These are phyloP conservation scores for Chrysochloris asiatica DNA, from an alignment of 2,113 vertebrate genomes.

Conservation along the genomic window DNA sequence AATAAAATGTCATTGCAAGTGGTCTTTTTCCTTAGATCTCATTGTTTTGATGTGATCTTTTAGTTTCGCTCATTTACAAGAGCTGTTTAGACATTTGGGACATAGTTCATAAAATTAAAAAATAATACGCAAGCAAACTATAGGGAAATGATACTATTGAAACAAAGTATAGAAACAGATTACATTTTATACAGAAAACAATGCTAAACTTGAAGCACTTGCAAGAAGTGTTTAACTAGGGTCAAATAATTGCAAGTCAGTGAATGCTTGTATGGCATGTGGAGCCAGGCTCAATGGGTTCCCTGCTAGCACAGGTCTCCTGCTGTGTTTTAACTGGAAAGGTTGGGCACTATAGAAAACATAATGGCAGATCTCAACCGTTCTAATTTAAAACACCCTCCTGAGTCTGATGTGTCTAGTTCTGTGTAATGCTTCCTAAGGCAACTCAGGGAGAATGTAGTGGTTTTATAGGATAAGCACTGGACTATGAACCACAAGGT, in stretches of 20 bases:
- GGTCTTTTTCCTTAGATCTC: conserved; percentile 11
- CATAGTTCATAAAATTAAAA: conserved; percentile 39
- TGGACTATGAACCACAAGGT: too few relatives aligned
- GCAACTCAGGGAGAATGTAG: too few relatives aligned
- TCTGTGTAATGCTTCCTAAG: neutral
- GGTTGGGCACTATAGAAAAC: neutral
- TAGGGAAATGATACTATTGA: neutral
- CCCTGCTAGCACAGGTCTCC: too few relatives aligned
- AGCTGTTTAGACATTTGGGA: conserved; percentile 28
- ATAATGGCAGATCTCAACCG: neutral
- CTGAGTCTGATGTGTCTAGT: neutral
- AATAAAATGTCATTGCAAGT: neutral
- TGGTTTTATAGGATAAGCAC: too few relatives aligned
- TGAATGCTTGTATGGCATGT: rapidly evolving
- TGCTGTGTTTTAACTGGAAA: neutral
- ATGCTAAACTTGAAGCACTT: neutral
- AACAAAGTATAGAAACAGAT: neutral
- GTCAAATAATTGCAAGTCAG: neutral
- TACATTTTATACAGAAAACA: neutral
- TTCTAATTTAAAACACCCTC: neutral
- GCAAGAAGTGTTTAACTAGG: neutral
- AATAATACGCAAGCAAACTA: neutral
- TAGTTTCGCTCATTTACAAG: neutral
- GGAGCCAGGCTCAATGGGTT: too few relatives aligned
- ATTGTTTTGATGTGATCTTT: conserved; percentile 6